Percentiles rank a stretch among this genome's conserved stretches.
These are phyloP conservation scores for Entomyzon cyanotis DNA, from an alignment of 2,113 vertebrate genomes.

Conservation along the genomic window DNA sequence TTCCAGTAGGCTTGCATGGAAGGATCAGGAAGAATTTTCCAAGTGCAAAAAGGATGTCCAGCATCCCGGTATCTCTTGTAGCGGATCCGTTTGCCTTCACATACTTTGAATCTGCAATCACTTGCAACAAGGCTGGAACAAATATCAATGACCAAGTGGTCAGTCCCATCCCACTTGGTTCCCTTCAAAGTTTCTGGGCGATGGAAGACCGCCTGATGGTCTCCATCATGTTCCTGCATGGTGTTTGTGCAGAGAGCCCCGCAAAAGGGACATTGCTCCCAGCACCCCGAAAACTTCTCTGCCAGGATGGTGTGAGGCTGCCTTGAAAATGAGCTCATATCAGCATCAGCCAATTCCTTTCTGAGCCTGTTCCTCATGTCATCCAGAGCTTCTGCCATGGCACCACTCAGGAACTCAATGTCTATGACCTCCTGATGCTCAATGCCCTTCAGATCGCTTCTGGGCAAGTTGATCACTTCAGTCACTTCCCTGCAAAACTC, in stretches of 20 bases:
- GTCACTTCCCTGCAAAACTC: slow-evolving; percentile 38
- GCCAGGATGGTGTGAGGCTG: slow-evolving; percentile 36
- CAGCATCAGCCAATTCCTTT: neutral
- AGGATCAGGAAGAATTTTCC: slow-evolving; percentile 69
- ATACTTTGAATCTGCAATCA: accelerated
- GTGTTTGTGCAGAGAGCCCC: slow-evolving; percentile 70
- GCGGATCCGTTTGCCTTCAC: accelerated
- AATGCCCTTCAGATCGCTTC: slow-evolving; percentile 22
- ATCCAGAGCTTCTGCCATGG: slow-evolving; percentile 7
- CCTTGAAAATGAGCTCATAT: neutral
- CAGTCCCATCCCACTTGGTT: accelerated
- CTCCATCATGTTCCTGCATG: slow-evolving; percentile 2
- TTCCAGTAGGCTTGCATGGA: slow-evolving; percentile 74
- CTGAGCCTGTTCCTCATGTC: neutral
- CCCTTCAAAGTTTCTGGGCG: neutral
- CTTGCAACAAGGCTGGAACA: slow-evolving; percentile 57
- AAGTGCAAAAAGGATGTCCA: slow-evolving; percentile 23
- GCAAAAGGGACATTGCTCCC: slow-evolving; percentile 67
- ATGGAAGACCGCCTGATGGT: slow-evolving; percentile 62
- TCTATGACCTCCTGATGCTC: slow-evolving; percentile 60
- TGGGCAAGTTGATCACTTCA: slow-evolving; percentile 36
- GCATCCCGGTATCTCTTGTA: slow-evolving; percentile 56
- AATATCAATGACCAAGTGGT: neutral
- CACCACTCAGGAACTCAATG: slow-evolving; percentile 52
- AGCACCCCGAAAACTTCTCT: slow-evolving; percentile 66